phyloP scores from a whole-genome alignment of 2,113 vertebrate genomes.

The Gavialis gangeticus region DNA sequence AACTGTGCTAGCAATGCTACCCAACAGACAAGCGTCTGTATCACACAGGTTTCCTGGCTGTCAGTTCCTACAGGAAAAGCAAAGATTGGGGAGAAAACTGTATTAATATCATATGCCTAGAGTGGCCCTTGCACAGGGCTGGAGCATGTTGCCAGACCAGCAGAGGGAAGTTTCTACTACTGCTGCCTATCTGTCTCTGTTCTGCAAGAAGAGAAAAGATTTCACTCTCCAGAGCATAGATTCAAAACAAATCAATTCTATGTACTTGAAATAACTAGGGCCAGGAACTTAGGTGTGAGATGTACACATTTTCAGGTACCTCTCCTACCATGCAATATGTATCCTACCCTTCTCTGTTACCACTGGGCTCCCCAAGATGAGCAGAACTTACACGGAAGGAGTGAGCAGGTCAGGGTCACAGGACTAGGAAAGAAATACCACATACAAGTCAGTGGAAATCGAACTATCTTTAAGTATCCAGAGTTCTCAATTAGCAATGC shows the following conservation, averaged over 20 bases:
- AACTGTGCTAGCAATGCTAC: neutral
- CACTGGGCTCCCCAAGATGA: too few species aligned
- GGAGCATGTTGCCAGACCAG: neutral
- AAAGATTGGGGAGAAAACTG: neutral
- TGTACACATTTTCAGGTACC: neutral
- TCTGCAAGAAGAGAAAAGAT: too few species aligned
- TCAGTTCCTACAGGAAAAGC: neutral
- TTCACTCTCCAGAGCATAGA: too few species aligned
- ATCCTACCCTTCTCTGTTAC: neutral
- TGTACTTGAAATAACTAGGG: too few species aligned
- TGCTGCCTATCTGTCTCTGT: rapidly evolving
- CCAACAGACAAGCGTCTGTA: neutral
- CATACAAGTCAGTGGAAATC: neutral
- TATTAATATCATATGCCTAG: neutral
- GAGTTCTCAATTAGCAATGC: conserved; percentile 5
- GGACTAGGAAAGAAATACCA: neutral
- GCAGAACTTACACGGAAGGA: neutral
- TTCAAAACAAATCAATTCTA: too few species aligned
- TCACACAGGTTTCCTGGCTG: neutral
- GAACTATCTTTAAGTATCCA: neutral
- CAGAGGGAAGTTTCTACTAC: neutral
- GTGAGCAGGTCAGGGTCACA: neutral
- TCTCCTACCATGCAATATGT: too few species aligned
- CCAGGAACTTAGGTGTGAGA: too few species aligned
- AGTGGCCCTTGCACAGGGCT: neutral